Conservation (phyloP, 2,797 vertebrate genomes). For the Halcyon leucocephala region DNA sequence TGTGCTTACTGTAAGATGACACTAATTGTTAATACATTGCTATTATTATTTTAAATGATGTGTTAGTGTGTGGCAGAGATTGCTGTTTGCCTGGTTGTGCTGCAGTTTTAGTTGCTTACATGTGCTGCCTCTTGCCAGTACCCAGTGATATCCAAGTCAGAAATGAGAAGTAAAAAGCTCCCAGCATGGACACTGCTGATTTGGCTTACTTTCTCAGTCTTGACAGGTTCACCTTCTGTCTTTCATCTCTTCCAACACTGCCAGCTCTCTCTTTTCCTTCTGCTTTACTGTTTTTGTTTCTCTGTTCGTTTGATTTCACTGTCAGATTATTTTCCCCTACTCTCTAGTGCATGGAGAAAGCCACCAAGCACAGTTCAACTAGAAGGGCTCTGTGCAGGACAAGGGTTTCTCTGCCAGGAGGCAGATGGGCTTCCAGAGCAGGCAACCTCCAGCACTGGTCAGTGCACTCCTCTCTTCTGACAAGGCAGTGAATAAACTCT, state of each 20-base stretch:
- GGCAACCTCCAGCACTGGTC: background rate
- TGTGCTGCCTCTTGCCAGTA: background rate
- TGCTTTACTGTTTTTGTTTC: background rate
- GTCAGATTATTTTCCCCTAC: background rate
- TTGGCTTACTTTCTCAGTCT: background rate
- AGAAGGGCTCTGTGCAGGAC: background rate
- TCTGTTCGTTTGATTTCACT: background rate
- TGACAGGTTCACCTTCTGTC: background rate
- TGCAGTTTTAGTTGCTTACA: background rate
- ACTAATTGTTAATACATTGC: background rate
- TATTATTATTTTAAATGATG: background rate
- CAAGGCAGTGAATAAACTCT: too few species aligned
- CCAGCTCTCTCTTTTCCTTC: background rate
- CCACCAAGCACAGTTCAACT: background rate
- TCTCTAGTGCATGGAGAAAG: too few species aligned
- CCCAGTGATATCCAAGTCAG: background rate
- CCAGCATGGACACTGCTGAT: background rate
- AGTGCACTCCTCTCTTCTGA: accelerated
- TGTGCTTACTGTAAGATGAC: background rate
- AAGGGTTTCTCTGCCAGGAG: background rate
- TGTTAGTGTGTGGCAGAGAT: background rate
- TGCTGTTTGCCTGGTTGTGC: too few species aligned
- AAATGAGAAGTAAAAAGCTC: background rate
- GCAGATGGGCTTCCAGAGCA: background rate
- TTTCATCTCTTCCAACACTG: background rate